A percentile compares a stretch with the other conserved stretches of the same genome.
These are phyloP conservation scores for Nasonia giraulti DNA, from an alignment of 1,140 invertebrate species.

Conservation along the genomic window DNA sequence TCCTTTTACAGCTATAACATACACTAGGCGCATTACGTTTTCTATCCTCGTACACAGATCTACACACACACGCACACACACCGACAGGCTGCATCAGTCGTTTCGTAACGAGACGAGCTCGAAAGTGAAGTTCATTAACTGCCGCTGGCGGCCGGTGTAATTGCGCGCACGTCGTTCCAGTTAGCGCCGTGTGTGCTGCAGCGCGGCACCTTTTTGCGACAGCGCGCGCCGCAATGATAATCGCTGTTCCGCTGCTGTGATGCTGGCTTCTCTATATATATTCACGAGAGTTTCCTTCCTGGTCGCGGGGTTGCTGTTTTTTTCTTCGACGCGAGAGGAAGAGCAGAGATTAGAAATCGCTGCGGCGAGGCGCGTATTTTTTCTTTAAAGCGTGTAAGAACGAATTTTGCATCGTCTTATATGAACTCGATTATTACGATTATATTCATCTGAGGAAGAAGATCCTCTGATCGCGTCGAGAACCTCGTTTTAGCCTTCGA, in stretches of 20 bases:
- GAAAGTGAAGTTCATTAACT: constrained; percentile 51
- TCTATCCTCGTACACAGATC: constrained; percentile 2
- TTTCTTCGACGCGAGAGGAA: not conserved
- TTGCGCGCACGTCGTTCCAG: constrained; percentile 21
- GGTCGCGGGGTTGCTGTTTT: not conserved
- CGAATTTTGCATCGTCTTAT: too few species aligned
- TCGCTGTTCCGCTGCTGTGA: not conserved
- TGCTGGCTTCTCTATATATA: not conserved
- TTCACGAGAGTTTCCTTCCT: not conserved
- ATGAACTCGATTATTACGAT: too few species aligned
- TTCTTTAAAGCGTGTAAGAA: too few species aligned
- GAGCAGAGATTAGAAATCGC: not conserved
- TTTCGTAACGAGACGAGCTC: constrained; percentile 38
- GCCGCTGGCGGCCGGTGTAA: not conserved
- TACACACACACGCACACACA: not conserved
- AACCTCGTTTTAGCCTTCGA: not conserved
- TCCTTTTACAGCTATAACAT: not conserved
- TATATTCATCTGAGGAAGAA: not conserved
- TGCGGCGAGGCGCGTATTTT: too few species aligned
- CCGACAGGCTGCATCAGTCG: not conserved
- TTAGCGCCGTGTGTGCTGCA: not conserved
- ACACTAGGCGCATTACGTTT: constrained; percentile 10
- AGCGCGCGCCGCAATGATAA: not conserved
- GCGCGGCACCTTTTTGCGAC: not conserved
- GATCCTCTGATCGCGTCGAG: not conserved